Evolutionary conservation across 2,797 vertebrate genomes (phyloP), one percentile per base, ranked within the genome.

Genomic region (Capromys pilorides): DNA sequence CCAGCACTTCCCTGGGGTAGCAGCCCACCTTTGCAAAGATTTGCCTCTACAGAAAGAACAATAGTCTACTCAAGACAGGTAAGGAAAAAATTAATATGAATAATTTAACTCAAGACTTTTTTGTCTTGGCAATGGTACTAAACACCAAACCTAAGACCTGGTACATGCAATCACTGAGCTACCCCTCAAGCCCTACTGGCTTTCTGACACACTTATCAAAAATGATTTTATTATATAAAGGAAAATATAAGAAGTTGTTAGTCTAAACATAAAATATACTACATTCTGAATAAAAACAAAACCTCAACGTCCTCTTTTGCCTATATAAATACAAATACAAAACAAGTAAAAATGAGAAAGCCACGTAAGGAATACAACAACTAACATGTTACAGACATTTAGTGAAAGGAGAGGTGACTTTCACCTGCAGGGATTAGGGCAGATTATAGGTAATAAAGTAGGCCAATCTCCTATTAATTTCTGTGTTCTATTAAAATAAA

Each of bases 121-220:
- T 54, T 67, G 6, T 39, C 24, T 41, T 83, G 36, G 7, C 62
- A 11, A 4, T 28, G 13, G 59, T 31, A 9, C 61, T 64, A 5
- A 31, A 64, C 28, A 67, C 54, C 64, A n/a, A 85, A 85, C 45
- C 22, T 4, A 85, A 33, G 31, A 31, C 45, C 6, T 41, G 62
- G 59, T 22, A 82, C 36, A 28, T 62, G 57, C n/a, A 10, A 82
- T 39, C 64, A 85, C 21, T 85, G 64, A 54, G 31, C 77, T 54
- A 79, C 8, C 19, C 31, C 16, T 78, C 49, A 51, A 51, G 45
- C 19, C 31, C 75, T 85, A 81, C 18, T 28, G 73, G 54, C 24
- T 88, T 90, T 90, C 79, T 85, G 16, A 95, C 95, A 88, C 22
- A 79, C 71, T 62, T 93, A 77, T 87, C 64, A 94, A 87, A 95